Evolutionary conservation across 2,113 vertebrate genomes (phyloP).

Genomic region (Chionodraco myersi): DNA sequence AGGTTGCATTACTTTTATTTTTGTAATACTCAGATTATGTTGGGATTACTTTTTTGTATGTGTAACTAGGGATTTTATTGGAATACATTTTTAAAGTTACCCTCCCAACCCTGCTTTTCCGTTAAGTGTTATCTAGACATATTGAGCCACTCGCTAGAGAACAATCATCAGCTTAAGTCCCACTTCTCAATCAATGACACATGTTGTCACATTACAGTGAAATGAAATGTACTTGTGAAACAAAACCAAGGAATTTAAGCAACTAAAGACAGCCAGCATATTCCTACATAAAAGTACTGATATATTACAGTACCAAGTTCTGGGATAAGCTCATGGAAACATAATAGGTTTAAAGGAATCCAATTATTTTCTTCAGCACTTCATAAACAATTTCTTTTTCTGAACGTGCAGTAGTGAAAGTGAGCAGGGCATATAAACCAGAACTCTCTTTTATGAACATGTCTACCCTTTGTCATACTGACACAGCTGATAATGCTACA

Average conservation of each 20-base stretch:
- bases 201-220: constrained; percentile 10
- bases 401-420: constrained; percentile 43
- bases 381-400: constrained; percentile 53
- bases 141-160: not conserved
- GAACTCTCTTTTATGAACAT: constrained; percentile 7
- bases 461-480: constrained; percentile 1
- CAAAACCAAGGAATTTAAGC: constrained; percentile 26
- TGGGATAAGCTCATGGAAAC: constrained; percentile 50
- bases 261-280: constrained; percentile 3
- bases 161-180: not conserved
- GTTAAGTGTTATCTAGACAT: not conserved
- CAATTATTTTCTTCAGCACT: constrained; percentile 51
- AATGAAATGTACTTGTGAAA: constrained; percentile 27
- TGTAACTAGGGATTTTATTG: too few relatives aligned
- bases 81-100: too few relatives aligned
- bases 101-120: too few relatives aligned
- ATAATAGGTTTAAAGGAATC: constrained; percentile 51
- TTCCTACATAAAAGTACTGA: constrained; percentile 45
- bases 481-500: not conserved
- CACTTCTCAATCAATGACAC: constrained; percentile 24
- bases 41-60: too few relatives aligned
- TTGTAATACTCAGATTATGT: too few relatives aligned
- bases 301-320: constrained; percentile 36
- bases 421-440: constrained; percentile 34
- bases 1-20: too few relatives aligned